Conservation (phyloP, 2,113 vertebrate species). For the Formicarius rufipectus region DNA sequence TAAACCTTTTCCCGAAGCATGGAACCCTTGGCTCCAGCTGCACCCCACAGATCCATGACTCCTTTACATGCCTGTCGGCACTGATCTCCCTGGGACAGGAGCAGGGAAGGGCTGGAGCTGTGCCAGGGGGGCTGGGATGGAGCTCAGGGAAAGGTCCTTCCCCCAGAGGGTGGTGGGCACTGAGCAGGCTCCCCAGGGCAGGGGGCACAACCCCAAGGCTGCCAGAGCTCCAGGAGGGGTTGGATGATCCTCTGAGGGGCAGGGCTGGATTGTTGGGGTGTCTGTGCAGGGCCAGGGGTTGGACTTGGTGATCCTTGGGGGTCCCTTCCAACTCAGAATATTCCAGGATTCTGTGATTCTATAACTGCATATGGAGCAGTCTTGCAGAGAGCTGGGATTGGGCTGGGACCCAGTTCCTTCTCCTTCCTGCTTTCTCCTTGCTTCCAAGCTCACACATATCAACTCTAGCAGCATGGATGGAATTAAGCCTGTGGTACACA, state of each 20-base stretch:
- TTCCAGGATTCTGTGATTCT: not conserved
- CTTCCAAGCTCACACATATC: not conserved
- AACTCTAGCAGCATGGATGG: fast-evolving
- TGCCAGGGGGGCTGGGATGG: not conserved
- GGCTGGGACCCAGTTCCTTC: not conserved
- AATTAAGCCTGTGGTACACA: not conserved
- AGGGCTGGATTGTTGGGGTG: not conserved
- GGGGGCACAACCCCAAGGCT: not conserved
- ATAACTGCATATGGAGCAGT: not conserved
- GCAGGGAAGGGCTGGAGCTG: not conserved
- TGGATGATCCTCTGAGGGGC: not conserved
- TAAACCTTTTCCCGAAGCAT: too few species aligned
- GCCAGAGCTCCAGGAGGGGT: not conserved
- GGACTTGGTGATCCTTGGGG: not conserved
- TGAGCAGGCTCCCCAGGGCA: not conserved
- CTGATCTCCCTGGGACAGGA: too few species aligned
- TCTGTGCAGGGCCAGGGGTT: not conserved
- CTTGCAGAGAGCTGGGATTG: not conserved
- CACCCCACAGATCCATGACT: too few species aligned
- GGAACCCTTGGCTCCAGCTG: too few species aligned
- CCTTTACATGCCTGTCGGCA: too few species aligned
- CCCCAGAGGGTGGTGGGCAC: not conserved
- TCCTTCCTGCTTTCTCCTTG: not conserved
- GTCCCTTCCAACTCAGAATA: not conserved
- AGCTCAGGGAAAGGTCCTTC: not conserved